Conservation (phyloP, 1,140 invertebrate genomes). For the Ladona fulva region DNA sequence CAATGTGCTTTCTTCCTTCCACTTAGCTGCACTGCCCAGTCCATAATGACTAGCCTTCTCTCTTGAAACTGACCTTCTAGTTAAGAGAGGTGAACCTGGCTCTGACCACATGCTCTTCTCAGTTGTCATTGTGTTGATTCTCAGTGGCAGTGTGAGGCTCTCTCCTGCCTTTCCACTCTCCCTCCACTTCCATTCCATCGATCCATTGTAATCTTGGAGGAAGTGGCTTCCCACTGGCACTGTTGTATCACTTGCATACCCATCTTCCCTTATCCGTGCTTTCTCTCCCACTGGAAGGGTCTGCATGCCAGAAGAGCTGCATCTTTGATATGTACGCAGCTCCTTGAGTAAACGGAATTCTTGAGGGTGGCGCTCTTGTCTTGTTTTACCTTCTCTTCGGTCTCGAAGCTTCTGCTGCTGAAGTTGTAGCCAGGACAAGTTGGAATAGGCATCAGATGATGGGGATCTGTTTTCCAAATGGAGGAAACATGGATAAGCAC, state of each 20-base stretch:
- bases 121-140: conserved; percentile 24
- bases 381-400: conserved; percentile 51
- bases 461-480: not conserved
- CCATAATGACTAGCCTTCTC: conserved; percentile 35
- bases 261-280: conserved; percentile 36
- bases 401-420: conserved; percentile 67
- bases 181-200: not conserved
- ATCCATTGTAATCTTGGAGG: not conserved
- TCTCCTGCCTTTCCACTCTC: not conserved
- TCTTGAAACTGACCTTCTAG: conserved; percentile 43
- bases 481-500: too few relatives aligned
- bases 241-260: conserved; percentile 62
- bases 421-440: conserved; percentile 63
- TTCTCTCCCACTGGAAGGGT: not conserved
- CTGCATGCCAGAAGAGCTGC: not conserved
- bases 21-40: conserved; percentile 28
- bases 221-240: not conserved
- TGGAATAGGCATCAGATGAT: conserved; percentile 29
- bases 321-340: conserved; percentile 34
- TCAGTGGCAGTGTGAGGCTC: not conserved
- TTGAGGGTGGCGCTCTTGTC: conserved; percentile 58
- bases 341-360: conserved; percentile 53
- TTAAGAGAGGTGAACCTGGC: conserved; percentile 47
- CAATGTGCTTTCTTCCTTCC: conserved; percentile 20
- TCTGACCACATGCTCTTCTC: conserved; percentile 33